Percentiles rank a stretch among this genome's conserved stretches.
phyloP scores from a whole-genome alignment of 2,113 vertebrate species.

The Bos indicus region DNA sequence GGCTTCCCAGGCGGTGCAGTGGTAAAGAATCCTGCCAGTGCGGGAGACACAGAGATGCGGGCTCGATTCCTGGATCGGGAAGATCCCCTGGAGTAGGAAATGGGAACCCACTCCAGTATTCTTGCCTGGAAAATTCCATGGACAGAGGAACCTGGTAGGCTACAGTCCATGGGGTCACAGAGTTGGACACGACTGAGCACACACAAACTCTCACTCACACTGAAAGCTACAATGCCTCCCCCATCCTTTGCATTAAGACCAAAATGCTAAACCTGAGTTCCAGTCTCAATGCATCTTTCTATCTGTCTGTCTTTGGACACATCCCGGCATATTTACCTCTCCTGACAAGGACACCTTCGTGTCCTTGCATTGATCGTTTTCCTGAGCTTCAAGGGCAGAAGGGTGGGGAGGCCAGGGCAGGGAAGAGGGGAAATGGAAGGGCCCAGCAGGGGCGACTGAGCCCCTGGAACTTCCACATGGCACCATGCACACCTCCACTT shows the following conservation, averaged over 20 bases:
- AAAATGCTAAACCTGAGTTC: background rate
- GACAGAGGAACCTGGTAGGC: background rate
- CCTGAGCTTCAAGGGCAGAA: background rate
- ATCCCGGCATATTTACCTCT: background rate
- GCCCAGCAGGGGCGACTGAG: background rate
- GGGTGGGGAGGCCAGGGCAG: background rate
- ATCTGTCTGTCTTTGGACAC: background rate
- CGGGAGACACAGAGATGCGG: background rate
- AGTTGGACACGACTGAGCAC: background rate
- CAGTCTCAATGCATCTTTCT: background rate
- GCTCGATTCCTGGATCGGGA: background rate
- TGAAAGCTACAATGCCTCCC: background rate
- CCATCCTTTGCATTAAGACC: background rate
- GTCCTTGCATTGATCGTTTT: background rate
- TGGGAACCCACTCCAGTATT: background rate
- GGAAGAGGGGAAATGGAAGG: background rate
- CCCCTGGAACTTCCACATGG: background rate
- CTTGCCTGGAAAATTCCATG: background rate
- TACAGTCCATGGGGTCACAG: background rate
- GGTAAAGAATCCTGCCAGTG: background rate
- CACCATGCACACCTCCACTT: background rate
- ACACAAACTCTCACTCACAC: background rate
- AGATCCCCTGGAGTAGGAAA: background rate
- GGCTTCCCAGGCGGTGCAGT: background rate
- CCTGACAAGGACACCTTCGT: background rate